Conservation (phyloP, 2,888 invertebrate genomes). For the Scelioninae gen. 1 region DNA sequence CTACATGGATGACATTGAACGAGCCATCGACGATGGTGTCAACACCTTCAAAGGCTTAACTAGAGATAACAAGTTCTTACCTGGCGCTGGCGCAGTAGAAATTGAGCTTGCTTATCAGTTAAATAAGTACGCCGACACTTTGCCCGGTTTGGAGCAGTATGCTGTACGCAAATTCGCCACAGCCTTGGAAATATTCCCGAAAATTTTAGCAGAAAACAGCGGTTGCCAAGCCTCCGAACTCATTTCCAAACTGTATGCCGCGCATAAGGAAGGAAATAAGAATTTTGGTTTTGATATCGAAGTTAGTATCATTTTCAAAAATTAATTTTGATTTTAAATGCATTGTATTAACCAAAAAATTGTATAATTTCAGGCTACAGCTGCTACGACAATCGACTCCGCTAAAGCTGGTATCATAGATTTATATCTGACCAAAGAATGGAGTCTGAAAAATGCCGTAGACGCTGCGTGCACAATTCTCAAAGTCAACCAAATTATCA, state of each 20-base stretch:
- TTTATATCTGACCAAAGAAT: slow-evolving; percentile 92
- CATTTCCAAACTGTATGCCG: slow-evolving; percentile 94
- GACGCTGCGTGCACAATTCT: slow-evolving; percentile 96
- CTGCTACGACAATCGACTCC: slow-evolving; percentile 89
- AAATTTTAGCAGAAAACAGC: slow-evolving; percentile 96
- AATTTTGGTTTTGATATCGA: slow-evolving; percentile 95
- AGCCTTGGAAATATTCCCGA: slow-evolving; percentile 95
- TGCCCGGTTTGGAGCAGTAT: slow-evolving; percentile 98
- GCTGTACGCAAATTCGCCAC: slow-evolving; percentile 96
- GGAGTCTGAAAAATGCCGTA: slow-evolving; percentile 98
- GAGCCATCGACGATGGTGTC: slow-evolving; percentile 99
- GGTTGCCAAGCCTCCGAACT: slow-evolving; percentile 95
- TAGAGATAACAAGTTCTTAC: slow-evolving; percentile 90
- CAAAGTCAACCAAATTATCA: slow-evolving; percentile 98
- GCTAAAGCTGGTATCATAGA: slow-evolving; percentile 92
- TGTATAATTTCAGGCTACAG: slow-evolving; percentile 85
- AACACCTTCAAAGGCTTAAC: slow-evolving; percentile 98
- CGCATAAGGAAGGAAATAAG: slow-evolving; percentile 95
- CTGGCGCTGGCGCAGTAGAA: slow-evolving; percentile 98
- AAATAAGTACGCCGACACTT: slow-evolving; percentile 91
- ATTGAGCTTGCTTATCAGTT: slow-evolving; percentile 96
- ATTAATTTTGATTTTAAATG: neutral
- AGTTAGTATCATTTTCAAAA: slow-evolving; percentile 81
- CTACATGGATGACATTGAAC: slow-evolving; percentile 99
- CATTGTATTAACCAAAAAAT: neutral